phyloP scores from a whole-genome alignment of 30 jellyfish, hydroid and myxozoan genomes.

The Chrysaora quinquecirrha region DNA sequence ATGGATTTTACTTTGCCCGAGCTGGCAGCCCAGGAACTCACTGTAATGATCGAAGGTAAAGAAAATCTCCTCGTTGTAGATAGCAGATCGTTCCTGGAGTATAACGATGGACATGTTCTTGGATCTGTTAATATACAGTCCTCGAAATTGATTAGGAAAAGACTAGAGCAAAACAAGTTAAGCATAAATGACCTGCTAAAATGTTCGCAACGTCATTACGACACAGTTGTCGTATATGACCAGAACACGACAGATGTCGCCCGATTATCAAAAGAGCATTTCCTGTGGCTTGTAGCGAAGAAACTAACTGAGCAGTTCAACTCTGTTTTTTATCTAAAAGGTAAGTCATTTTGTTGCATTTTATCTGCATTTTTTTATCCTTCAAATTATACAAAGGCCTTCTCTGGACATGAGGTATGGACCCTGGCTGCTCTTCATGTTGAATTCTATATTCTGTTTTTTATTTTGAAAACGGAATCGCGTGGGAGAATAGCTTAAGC shows the following conservation, averaged over 20 bases:
- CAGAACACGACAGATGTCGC: constrained; percentile 66
- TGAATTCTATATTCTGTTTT: too few relatives aligned
- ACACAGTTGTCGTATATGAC: constrained; percentile 54
- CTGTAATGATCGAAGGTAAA: too few relatives aligned
- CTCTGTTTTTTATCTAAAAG: constrained; percentile 49
- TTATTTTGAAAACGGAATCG: too few relatives aligned
- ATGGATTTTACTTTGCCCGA: too few relatives aligned
- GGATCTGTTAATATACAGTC: constrained; percentile 71
- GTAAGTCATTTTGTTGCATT: too few relatives aligned
- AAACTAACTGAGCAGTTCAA: constrained; percentile 45
- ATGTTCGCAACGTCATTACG: constrained; percentile 4
- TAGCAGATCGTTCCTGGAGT: constrained; percentile 77
- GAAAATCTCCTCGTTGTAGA: constrained; percentile 61
- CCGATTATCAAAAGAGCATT: constrained; percentile 38
- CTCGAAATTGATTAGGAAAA: constrained; percentile 70
- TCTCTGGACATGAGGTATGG: too few relatives aligned
- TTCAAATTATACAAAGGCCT: too few relatives aligned
- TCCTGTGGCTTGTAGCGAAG: constrained; percentile 35
- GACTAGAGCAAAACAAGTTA: constrained; percentile 76
- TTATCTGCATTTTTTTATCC: too few relatives aligned
- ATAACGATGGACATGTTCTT: constrained; percentile 63
- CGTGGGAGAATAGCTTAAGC: too few relatives aligned
- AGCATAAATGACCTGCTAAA: constrained; percentile 59
- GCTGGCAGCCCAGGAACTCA: too few relatives aligned
- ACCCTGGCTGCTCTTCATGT: too few relatives aligned